Evolutionary conservation across 2,113 vertebrate genomes (phyloP).

Genomic region (Patagioenas fasciata): DNA sequence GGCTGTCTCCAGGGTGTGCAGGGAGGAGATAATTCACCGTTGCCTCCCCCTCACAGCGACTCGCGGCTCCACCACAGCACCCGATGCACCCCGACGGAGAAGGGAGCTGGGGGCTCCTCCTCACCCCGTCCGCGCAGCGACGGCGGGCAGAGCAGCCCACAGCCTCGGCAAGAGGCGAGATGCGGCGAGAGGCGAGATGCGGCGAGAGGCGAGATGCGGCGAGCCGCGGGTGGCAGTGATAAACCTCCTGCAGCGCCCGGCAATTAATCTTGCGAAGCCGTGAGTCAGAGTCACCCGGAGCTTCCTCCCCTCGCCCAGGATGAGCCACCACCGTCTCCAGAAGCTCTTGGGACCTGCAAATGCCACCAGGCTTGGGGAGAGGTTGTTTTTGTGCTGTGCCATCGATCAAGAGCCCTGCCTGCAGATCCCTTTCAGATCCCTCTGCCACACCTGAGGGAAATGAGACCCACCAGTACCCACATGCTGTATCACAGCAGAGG

Average conservation of each 20-base stretch:
- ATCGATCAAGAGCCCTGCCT: background rate
- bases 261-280: slow-evolving; percentile 76
- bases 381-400: slow-evolving; percentile 21
- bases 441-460: background rate
- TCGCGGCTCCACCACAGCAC: fast-evolving
- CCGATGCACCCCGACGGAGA: background rate
- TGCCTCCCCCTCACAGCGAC: fast-evolving
- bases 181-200: too few relatives aligned
- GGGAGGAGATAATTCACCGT: background rate
- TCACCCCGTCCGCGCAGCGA: background rate
- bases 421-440: background rate
- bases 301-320: slow-evolving; percentile 58
- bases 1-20: background rate
- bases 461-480: fast-evolving
- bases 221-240: slow-evolving; percentile 63
- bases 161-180: background rate
- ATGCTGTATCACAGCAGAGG: background rate
- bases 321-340: background rate
- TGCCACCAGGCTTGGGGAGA: slow-evolving; percentile 13
- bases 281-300: slow-evolving; percentile 57
- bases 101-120: background rate
- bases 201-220: background rate
- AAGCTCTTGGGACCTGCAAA: slow-evolving; percentile 66
- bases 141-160: background rate
- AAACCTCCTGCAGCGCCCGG: slow-evolving; percentile 62